Base-by-base conservation (phyloP, 2,113 vertebrate genomes). In the Muntiacus reevesi region DNA sequence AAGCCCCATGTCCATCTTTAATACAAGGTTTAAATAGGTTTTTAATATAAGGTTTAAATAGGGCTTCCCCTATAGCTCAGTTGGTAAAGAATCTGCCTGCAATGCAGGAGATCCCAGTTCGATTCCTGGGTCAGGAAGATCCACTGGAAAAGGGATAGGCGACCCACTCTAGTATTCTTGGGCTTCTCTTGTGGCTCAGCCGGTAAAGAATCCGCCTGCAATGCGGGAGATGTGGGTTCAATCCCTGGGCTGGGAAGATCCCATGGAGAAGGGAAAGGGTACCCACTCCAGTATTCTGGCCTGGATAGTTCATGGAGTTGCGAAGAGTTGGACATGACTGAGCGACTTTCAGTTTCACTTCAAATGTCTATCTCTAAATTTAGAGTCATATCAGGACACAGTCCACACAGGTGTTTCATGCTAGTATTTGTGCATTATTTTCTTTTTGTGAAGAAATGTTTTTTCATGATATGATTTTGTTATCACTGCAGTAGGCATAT, bases 361-460 rank as follows among this genome's bases (percentile, higher is more conserved):
- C 25, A 4, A 25, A 13, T 7, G 17, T 47, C 67, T 17, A 0
- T 14, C 13, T 87, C 62, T 55, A 16, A 2, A 2, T 25, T 64
- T 67, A 8, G 23, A 87, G 19, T 19, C 8, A 25, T n/a, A 13
- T 36, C 19, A 43, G 89, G 62, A 13, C 17, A 6, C 8, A 2
- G 25, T 0, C 28, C 0, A 1, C 17, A 21, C 2, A 0, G 12
- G 57, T 2, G 2, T 17, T 59, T 83, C 27, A 25, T 17, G 28
- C 47, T 25, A 0, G n/a, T 6, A 1, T 36, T 16, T 93, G 36
- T 40, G 27, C 13, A 2, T 78, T 60, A 64, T 83, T 71, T 50
- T 40, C 52, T 84, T 23, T 83, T 50, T 25, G n/a, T 85, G 43
- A 74, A 86, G 30, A 45, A 40, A 27, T 45, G 6, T 50, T 62